Conservation (phyloP, 1,140 invertebrate species). For the Drosophila tristis region DNA sequence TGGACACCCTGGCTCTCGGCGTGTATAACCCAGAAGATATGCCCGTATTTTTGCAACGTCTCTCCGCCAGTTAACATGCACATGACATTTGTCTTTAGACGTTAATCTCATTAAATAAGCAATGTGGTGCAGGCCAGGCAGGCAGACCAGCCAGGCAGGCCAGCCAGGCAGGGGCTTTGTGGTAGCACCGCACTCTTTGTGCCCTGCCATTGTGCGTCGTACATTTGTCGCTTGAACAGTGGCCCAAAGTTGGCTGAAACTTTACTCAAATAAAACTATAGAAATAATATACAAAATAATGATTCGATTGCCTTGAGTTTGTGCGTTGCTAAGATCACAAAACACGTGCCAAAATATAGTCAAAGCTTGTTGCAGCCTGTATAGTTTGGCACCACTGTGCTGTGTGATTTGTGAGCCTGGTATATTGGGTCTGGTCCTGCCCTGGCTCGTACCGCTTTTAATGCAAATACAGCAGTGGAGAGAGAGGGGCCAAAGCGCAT, state of each 20-base stretch:
- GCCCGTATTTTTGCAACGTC: slow-evolving; percentile 41
- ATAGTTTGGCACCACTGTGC: slow-evolving; percentile 28
- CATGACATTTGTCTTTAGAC: slow-evolving; percentile 83
- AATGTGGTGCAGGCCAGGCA: slow-evolving; percentile 56
- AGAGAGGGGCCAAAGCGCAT: slow-evolving; percentile 65
- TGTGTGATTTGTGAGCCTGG: slow-evolving; percentile 33
- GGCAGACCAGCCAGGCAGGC: background rate
- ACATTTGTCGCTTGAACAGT: slow-evolving; percentile 34
- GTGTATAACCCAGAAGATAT: slow-evolving; percentile 57
- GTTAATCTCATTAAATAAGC: slow-evolving; percentile 84
- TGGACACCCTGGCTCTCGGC: slow-evolving; percentile 12
- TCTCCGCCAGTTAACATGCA: slow-evolving; percentile 68
- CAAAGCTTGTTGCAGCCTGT: background rate
- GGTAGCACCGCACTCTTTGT: background rate
- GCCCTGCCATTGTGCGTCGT: slow-evolving; percentile 25
- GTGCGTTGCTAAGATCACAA: too few species aligned
- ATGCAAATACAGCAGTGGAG: slow-evolving; percentile 60
- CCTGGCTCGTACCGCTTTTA: slow-evolving; percentile 60
- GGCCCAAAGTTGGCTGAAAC: background rate
- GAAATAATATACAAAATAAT: too few species aligned
- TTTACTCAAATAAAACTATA: background rate
- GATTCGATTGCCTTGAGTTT: too few species aligned
- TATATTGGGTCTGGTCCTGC: background rate
- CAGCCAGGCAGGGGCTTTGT: background rate
- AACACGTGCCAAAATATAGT: too few species aligned